Evolutionary conservation across 2,888 invertebrate species (phyloP).

Genomic region (Cyaniris semiargus): DNA sequence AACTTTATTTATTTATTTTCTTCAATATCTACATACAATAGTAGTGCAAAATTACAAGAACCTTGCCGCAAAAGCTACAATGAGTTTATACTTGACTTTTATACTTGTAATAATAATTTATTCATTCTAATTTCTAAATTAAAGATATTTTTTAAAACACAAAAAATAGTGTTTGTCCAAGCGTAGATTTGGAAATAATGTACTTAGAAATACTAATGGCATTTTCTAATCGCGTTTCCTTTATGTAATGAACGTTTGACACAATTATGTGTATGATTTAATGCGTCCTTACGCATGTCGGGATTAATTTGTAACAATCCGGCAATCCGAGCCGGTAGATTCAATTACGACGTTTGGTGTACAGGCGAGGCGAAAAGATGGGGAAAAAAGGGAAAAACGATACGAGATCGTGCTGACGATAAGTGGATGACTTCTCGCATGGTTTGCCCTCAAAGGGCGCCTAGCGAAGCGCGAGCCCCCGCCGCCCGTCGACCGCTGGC

Average conservation of each 20-base stretch:
- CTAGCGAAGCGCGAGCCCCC: slow-evolving; percentile 60
- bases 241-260: slow-evolving; percentile 31
- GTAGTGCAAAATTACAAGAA: too few species aligned
- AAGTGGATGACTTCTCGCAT: slow-evolving; percentile 79
- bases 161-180: too few species aligned
- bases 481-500: slow-evolving; percentile 45
- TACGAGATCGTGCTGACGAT: slow-evolving; percentile 73
- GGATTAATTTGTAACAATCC: slow-evolving; percentile 69
- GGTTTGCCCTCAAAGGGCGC: slow-evolving; percentile 75
- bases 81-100: too few species aligned
- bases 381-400: slow-evolving; percentile 78
- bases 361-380: slow-evolving; percentile 66
- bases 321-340: slow-evolving; percentile 60
- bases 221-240: not conserved
- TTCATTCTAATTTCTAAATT: too few species aligned
- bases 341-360: slow-evolving; percentile 73
- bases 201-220: not conserved
- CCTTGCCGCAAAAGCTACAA: too few species aligned
- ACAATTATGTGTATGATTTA: slow-evolving; percentile 33
- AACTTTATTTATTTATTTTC: too few species aligned
- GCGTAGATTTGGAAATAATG: not conserved
- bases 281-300: slow-evolving; percentile 58
- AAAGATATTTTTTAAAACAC: too few species aligned
- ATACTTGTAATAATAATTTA: too few species aligned
- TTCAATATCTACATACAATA: too few species aligned